Conservation (phyloP, 2,888 invertebrate genomes). For the Fragum fragum region DNA sequence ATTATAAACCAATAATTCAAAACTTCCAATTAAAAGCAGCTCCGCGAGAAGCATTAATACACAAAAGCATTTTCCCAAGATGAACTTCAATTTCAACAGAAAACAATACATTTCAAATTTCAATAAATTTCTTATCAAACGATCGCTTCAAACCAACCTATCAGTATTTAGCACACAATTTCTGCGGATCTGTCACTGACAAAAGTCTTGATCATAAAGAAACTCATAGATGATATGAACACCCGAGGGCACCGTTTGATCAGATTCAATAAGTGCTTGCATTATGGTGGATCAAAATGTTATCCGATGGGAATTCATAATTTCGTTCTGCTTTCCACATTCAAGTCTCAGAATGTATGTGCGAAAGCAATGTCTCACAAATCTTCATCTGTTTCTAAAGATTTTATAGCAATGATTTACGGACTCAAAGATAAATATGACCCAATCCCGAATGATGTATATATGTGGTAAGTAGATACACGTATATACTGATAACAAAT, state of each 20-base stretch:
- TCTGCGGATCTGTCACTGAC: neutral
- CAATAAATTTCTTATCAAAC: neutral
- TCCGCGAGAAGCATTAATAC: neutral
- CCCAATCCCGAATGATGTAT: too few species aligned
- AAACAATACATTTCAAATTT: conserved; percentile 3
- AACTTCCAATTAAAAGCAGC: too few species aligned
- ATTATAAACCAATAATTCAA: too few species aligned
- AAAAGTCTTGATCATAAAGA: neutral
- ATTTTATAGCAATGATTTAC: too few species aligned
- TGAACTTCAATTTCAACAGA: neutral
- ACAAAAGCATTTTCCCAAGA: neutral
- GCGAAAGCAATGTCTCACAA: neutral
- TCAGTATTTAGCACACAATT: neutral
- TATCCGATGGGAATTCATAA: neutral
- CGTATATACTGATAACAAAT: too few species aligned
- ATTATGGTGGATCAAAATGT: conserved; percentile 27
- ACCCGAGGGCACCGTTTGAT: conserved; percentile 34
- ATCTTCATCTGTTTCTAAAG: too few species aligned
- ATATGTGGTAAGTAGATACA: too few species aligned
- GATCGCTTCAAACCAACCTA: neutral
- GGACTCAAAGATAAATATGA: too few species aligned
- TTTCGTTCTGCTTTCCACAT: neutral
- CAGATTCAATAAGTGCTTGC: conserved; percentile 49
- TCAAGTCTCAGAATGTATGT: neutral
- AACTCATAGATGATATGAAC: conserved; percentile 1